Evolutionary conservation across 2,797 vertebrate species (phyloP).

Genomic region (Thamnophis elegans): DNA sequence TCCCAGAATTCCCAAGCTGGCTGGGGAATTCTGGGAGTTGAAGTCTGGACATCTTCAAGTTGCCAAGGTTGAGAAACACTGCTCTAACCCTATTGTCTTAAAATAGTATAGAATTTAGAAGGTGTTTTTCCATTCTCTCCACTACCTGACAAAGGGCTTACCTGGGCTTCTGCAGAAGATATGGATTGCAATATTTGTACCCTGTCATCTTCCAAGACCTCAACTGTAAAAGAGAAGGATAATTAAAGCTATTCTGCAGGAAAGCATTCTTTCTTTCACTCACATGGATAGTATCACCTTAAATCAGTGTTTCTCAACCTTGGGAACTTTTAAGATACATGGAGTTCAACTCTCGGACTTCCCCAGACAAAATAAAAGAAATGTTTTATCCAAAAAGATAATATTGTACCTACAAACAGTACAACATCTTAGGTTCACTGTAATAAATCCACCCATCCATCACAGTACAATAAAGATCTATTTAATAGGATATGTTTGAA

Average conservation of each 20-base stretch:
- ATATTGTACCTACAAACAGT: not conserved
- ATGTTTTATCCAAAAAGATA: not conserved
- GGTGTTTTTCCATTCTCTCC: not conserved
- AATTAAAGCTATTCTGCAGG: conserved; percentile 7
- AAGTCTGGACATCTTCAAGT: too few relatives aligned
- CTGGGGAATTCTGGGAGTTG: too few relatives aligned
- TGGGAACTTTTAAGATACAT: not conserved
- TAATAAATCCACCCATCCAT: not conserved
- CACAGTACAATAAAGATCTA: not conserved
- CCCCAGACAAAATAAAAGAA: not conserved
- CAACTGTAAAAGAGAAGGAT: conserved; percentile 63
- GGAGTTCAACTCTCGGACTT: not conserved
- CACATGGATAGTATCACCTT: not conserved
- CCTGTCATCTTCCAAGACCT: conserved; percentile 74
- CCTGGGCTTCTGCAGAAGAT: conserved; percentile 69
- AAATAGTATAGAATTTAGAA: not conserved
- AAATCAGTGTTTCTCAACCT: not conserved
- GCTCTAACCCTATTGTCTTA: not conserved
- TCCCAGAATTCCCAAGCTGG: too few relatives aligned
- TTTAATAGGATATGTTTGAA: not conserved
- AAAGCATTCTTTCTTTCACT: not conserved
- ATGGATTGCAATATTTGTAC: conserved; percentile 75
- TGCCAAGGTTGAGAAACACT: too few relatives aligned
- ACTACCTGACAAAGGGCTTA: conserved; percentile 41
- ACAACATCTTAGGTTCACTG: not conserved